Evolutionary conservation across 1,140 invertebrate genomes (phyloP).

Genomic region (Subanguina moxae): DNA sequence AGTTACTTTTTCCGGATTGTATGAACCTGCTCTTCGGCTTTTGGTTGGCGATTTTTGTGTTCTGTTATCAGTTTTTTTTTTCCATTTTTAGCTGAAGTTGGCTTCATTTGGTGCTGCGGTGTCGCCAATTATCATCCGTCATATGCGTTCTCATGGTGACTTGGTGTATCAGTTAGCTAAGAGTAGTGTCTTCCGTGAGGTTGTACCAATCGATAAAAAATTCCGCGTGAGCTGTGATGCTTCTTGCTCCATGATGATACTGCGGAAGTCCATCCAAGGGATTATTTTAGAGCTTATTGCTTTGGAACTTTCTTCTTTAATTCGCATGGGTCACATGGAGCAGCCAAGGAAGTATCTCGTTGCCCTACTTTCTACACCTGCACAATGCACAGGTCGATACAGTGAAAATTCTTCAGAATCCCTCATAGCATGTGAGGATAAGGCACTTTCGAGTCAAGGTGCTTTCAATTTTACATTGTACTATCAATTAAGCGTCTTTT

Average conservation of each 20-base stretch:
- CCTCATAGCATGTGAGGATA: too few relatives aligned
- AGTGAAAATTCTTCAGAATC: too few relatives aligned
- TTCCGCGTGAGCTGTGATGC: not conserved
- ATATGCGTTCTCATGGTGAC: constrained; percentile 33
- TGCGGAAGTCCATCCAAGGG: constrained; percentile 19
- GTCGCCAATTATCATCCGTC: constrained; percentile 27
- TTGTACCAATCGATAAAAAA: not conserved
- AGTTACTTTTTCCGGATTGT: constrained; percentile 28
- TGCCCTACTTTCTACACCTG: not conserved
- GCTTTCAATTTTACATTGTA: constrained; percentile 9
- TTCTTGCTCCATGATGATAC: not conserved
- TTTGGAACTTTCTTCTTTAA: constrained; percentile 29
- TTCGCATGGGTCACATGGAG: constrained; percentile 27
- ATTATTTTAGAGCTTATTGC: constrained; percentile 38
- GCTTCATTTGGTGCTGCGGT: constrained; percentile 19
- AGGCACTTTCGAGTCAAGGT: not conserved
- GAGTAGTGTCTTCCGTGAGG: constrained; percentile 8
- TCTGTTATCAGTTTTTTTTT: not conserved
- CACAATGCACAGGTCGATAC: too few relatives aligned
- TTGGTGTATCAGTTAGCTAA: constrained; percentile 29
- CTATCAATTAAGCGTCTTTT: constrained; percentile 20
- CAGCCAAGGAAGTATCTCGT: constrained; percentile 26
- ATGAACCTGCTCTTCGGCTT: constrained; percentile 29
- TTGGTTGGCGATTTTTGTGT: constrained; percentile 7
- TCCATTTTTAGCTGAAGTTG: constrained; percentile 26